A percentile compares a stretch with the other conserved stretches of the same genome.
phyloP scores from a whole-genome alignment of 2,888 invertebrate genomes.

The Serripes groenlandicus region DNA sequence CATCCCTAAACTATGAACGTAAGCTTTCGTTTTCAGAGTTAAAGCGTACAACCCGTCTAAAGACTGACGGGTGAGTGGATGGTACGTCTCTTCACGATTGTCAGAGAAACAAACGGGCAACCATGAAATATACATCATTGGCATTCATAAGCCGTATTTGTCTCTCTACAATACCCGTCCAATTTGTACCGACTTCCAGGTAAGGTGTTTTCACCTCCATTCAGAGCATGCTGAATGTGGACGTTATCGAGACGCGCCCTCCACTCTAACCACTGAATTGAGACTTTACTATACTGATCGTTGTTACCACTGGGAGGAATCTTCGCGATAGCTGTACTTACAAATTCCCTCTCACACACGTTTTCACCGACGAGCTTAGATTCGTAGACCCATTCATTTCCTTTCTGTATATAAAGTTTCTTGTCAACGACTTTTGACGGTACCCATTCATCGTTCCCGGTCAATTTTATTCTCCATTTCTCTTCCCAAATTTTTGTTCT shows the following conservation, averaged over 20 bases:
- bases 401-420: too few species aligned
- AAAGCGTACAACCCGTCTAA: conserved; percentile 36
- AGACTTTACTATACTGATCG: conserved; percentile 13
- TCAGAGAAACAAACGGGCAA: conserved; percentile 30
- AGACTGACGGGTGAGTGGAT: conserved; percentile 36
- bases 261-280: not conserved
- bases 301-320: conserved; percentile 14
- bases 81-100: conserved; percentile 21
- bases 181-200: conserved; percentile 33
- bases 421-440: not conserved
- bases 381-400: too few species aligned
- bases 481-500: not conserved
- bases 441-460: not conserved
- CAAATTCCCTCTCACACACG: conserved; percentile 1
- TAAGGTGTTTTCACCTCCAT: conserved; percentile 26
- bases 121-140: conserved; percentile 51
- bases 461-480: not conserved
- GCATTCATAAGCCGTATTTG: conserved; percentile 34
- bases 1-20: conserved; percentile 46
- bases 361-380: too few species aligned
- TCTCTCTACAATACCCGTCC: conserved; percentile 42
- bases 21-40: conserved; percentile 45
- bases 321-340: conserved; percentile 6
- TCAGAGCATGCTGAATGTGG: conserved; percentile 34
- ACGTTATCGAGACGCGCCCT: not conserved